A percentile compares a stretch with the other conserved stretches of the same genome.
phyloP scores from a whole-genome alignment of 2,113 vertebrate genomes.

The Corythornis cristatus region DNA sequence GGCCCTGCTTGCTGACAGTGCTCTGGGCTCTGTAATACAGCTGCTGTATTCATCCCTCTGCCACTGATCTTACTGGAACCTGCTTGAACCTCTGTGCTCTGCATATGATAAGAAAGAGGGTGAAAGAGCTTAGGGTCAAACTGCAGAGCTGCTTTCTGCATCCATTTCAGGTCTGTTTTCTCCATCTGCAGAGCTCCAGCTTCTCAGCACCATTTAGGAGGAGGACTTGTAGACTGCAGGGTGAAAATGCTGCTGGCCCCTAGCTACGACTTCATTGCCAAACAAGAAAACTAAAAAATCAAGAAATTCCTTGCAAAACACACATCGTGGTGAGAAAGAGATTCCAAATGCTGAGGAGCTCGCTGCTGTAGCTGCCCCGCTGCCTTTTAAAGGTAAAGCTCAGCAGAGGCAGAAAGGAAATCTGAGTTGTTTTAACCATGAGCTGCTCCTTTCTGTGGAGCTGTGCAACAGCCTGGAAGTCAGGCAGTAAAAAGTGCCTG shows the following conservation, averaged over 20 bases:
- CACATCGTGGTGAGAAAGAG: neutral
- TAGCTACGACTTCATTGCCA: neutral
- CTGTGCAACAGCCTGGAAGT: constrained; percentile 44
- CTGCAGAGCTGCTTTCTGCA: neutral
- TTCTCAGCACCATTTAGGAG: neutral
- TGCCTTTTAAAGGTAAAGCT: constrained; percentile 9
- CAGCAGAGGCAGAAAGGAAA: constrained; percentile 5
- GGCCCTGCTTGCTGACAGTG: neutral
- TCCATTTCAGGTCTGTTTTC: neutral
- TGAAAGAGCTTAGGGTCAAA: neutral
- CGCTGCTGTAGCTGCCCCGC: neutral
- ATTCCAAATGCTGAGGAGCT: neutral
- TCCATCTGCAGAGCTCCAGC: neutral
- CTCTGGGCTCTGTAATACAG: neutral
- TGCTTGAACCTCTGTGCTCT: neutral
- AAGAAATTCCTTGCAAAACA: neutral
- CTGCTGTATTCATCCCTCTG: neutral
- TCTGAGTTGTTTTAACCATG: constrained; percentile 30
- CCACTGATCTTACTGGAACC: neutral
- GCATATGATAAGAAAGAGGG: neutral
- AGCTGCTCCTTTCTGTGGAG: constrained; percentile 29
- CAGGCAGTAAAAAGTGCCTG: neutral
- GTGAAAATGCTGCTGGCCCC: neutral
- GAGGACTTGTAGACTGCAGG: neutral
- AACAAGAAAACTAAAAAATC: neutral